Evolutionary conservation across 2,888 invertebrate species (phyloP).

Genomic region (Rugalucina vietnamica): DNA sequence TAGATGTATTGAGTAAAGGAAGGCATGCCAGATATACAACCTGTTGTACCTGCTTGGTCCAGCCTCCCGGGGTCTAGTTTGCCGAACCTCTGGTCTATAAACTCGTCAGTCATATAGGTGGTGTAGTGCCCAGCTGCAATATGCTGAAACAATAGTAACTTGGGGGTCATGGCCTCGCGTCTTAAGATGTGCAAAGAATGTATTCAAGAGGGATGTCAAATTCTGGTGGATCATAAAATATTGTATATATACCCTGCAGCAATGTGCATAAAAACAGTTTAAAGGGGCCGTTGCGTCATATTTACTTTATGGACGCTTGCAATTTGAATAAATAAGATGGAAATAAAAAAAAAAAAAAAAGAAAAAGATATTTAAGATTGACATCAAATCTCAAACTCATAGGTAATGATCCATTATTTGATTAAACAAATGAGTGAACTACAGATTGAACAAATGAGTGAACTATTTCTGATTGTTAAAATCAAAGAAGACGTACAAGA

Average conservation of each 20-base stretch:
- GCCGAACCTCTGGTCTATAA: slow-evolving; percentile 19
- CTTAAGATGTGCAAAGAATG: background rate
- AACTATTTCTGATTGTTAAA: too few species aligned
- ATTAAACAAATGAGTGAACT: too few species aligned
- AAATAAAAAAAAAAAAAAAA: too few species aligned
- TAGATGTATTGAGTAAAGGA: too few species aligned
- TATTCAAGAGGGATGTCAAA: too few species aligned
- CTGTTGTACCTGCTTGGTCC: background rate
- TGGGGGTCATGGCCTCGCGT: background rate
- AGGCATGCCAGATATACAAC: too few species aligned
- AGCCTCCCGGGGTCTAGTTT: slow-evolving; percentile 14
- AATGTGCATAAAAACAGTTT: background rate
- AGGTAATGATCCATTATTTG: too few species aligned
- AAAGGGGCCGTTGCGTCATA: background rate
- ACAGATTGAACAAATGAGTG: too few species aligned
- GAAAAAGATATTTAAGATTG: too few species aligned
- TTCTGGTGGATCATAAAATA: too few species aligned
- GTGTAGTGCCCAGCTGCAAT: slow-evolving; percentile 50
- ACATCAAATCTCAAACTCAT: too few species aligned
- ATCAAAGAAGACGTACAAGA: too few species aligned
- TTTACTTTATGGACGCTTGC: background rate
- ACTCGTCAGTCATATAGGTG: slow-evolving; percentile 34
- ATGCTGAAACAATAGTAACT: slow-evolving; percentile 33
- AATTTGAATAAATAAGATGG: background rate
- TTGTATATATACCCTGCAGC: background rate